These are phyloP conservation scores for Orientallactaga sibirica DNA, from an alignment of 2,797 vertebrate genomes.

Conservation along the genomic window DNA sequence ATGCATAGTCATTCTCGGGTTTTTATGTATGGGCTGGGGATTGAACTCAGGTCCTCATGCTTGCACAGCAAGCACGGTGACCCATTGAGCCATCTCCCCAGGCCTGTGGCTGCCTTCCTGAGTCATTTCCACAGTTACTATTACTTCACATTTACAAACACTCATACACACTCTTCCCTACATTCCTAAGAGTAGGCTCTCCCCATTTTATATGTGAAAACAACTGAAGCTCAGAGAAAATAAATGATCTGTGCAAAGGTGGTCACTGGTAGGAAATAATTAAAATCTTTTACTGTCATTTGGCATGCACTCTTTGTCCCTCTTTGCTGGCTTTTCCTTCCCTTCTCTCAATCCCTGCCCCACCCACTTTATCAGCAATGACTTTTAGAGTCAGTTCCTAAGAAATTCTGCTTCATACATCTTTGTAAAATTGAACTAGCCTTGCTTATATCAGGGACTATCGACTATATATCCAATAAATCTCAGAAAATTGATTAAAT, in stretches of 20 bases:
- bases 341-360: no score
- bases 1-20: no score
- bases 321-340: neutral
- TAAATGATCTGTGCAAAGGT: neutral
- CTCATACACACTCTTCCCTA: accelerated
- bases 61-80: no score
- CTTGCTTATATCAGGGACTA: neutral
- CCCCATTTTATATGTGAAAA: neutral
- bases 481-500: neutral
- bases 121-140: neutral
- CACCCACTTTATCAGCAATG: neutral
- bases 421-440: neutral
- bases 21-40: no score
- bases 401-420: neutral
- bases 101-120: neutral
- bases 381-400: neutral
- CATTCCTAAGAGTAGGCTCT: neutral
- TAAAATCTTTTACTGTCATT: neutral
- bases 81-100: no score
- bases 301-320: neutral
- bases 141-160: neutral
- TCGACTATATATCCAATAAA: neutral
- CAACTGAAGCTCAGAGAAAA: neutral
- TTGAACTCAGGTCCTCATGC: no score
- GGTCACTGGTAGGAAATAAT: neutral